Evolutionary conservation across 1,140 invertebrate genomes (phyloP).

Genomic region (Ostrea edulis): DNA sequence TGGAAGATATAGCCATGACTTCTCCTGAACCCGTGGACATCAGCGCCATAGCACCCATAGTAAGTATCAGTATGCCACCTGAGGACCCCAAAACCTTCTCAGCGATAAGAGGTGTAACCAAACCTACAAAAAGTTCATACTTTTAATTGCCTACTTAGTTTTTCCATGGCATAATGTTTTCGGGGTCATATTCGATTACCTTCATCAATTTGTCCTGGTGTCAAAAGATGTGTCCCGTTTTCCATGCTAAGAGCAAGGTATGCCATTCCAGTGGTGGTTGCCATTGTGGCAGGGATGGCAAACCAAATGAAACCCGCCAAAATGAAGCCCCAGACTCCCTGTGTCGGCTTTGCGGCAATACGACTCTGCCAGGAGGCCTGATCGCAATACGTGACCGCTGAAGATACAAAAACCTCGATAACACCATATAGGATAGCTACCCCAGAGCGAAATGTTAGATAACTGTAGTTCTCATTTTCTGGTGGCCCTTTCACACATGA

Average conservation of each 20-base stretch:
- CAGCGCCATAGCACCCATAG: conserved; percentile 78
- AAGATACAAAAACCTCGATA: conserved; percentile 72
- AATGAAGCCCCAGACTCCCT: conserved; percentile 77
- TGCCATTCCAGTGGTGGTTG: conserved; percentile 74
- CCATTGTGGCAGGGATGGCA: conserved; percentile 77
- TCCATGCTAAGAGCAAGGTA: conserved; percentile 71
- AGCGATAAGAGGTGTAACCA: conserved; percentile 77
- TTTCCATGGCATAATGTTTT: not conserved
- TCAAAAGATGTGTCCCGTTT: conserved; percentile 65
- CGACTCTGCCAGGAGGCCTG: conserved; percentile 79
- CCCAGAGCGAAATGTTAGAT: conserved; percentile 70
- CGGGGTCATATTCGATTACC: conserved; percentile 55
- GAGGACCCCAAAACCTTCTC: conserved; percentile 75
- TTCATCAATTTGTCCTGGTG: conserved; percentile 70
- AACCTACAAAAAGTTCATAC: conserved; percentile 66
- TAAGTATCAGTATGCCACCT: conserved; percentile 77
- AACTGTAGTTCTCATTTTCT: conserved; percentile 73
- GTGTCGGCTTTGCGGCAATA: conserved; percentile 77
- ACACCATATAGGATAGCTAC: conserved; percentile 74
- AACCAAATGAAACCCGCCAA: conserved; percentile 79
- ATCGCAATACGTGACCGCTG: conserved; percentile 79
- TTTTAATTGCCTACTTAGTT: no score
- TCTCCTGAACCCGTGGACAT: conserved; percentile 79
- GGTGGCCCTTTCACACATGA: conserved; percentile 70
- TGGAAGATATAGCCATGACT: conserved; percentile 79